Evolutionary conservation across 2,888 invertebrate genomes (phyloP).

Genomic region (Zaprionus obscuricornis): DNA sequence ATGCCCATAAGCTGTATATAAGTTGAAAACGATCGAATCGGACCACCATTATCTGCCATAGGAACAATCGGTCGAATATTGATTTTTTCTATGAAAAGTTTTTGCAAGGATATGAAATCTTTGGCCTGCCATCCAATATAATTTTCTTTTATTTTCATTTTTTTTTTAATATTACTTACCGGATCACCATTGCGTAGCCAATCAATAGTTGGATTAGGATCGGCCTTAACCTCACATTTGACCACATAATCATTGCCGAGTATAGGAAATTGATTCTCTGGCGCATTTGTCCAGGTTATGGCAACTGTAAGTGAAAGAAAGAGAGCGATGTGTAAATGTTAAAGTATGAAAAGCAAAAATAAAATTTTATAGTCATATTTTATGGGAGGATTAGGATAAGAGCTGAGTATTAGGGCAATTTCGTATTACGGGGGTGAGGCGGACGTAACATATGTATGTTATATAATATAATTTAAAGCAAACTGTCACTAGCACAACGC

Average conservation of each 20-base stretch:
- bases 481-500: conserved; percentile 53
- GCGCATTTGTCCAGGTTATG: conserved; percentile 94
- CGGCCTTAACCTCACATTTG: conserved; percentile 92
- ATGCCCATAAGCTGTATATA: no score
- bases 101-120: background rate
- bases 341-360: no score
- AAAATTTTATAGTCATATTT: no score
- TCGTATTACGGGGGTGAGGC: no score
- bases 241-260: conserved; percentile 90
- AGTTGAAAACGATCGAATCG: no score
- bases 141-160: background rate
- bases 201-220: conserved; percentile 92
- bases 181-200: conserved; percentile 92
- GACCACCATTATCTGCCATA: no score
- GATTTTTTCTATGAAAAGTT: no score
- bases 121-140: background rate
- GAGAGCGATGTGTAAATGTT: background rate
- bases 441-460: no score
- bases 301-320: conserved; percentile 86
- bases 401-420: no score
- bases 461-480: conserved; percentile 57
- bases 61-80: no score
- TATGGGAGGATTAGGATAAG: no score
- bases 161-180: conserved; percentile 82
- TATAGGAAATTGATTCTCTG: conserved; percentile 91